Base-by-base conservation (phyloP, 2,888 invertebrate species). In the Pharmacophagus antenor region DNA sequence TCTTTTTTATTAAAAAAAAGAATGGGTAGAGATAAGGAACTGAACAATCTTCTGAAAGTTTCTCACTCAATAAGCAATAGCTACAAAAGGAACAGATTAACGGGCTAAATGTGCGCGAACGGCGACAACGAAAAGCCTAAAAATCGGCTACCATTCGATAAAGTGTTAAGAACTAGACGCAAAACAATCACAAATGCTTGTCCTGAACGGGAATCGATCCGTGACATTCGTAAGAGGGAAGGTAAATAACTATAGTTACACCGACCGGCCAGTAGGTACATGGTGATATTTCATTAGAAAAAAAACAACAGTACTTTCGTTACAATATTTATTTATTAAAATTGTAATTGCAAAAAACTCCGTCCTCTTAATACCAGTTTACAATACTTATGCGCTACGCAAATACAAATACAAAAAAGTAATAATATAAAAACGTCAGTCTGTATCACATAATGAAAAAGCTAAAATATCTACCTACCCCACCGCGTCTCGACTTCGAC, bases 351-450 rank as follows among this genome's bases (percentile, higher is more conserved):
- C 73, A 70, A 67, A 69, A 69, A 65, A 25, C 67, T 67, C 65
- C 62, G 64, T 68, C 64, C 65, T n/a, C n/a, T 68, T 64, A 51
- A 69, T 64, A 72, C 72, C 68, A 70, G 63, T 60, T 47, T 63
- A 50, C 53, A 27, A 47, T 54, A 60, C 37, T 37, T 37, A 37
- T 5, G n/a, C 37, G 50, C 52, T 65, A 61, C 46, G 31, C 49
- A 49, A 57, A 61, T 66, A 70, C 65, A 50, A 49, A 44, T 54
- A 22, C 65, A 70, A 69, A 70, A 65, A 63, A 70, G 70, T 63
- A 73, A 4, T n/a, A n/a, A 37, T 37, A 37, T n/a, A 37, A 70
- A 68, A 70, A 73, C 72, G 70, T 77, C 79, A 77, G 80, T 69
- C 72, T 52, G 66, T 68, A 70, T 71, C 66, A 70, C 69, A 70